Evolutionary conservation across 2,797 vertebrate species (phyloP).

Genomic region (Pseudopleuronectes americanus): DNA sequence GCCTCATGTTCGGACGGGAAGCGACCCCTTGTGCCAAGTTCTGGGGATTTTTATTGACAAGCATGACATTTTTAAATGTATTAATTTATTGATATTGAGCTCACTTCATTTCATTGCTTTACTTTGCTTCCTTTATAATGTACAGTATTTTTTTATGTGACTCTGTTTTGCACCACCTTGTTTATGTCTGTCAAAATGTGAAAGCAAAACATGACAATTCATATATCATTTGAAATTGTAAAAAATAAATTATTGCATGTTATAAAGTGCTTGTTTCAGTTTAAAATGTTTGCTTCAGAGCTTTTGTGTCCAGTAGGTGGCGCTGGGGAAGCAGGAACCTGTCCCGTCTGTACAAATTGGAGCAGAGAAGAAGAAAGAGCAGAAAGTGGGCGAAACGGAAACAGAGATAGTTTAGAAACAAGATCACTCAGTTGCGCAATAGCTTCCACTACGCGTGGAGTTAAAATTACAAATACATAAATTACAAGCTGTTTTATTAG

Average conservation of each 20-base stretch:
- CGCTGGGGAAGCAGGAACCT: background rate
- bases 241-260: background rate
- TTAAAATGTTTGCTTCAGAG: background rate
- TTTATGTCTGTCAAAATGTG: conserved; percentile 33
- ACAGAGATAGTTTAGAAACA: conserved; percentile 7
- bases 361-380: too few relatives aligned
- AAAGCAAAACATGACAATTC: conserved; percentile 20
- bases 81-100: conserved; percentile 67
- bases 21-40: background rate
- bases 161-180: conserved; percentile 34
- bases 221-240: conserved; percentile 30
- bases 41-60: conserved; percentile 16
- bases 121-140: conserved; percentile 33
- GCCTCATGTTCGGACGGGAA: conserved; percentile 7
- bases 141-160: conserved; percentile 45
- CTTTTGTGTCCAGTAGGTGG: background rate
- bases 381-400: background rate
- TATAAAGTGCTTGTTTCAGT: background rate
- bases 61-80: conserved; percentile 18
- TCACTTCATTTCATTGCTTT: conserved; percentile 27
- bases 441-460: background rate
- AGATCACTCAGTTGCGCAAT: background rate
- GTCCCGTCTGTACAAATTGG: background rate
- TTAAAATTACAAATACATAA: too few relatives aligned
- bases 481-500: too few relatives aligned